phyloP scores from a whole-genome alignment of 2,888 invertebrate species.

The Harpalus rubripes region DNA sequence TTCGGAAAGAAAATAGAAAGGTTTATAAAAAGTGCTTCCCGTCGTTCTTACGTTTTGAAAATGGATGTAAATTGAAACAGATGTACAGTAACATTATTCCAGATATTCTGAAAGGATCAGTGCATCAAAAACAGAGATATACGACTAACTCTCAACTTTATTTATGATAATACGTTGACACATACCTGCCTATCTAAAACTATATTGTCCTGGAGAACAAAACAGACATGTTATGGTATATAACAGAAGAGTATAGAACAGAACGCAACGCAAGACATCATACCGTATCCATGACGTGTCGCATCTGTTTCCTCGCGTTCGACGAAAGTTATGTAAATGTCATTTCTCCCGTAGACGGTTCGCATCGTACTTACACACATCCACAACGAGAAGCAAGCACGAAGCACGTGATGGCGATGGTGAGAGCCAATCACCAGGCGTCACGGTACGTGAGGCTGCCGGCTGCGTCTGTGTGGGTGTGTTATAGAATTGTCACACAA shows the following conservation, averaged over 20 bases:
- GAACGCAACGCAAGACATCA: slow-evolving; percentile 37
- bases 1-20: slow-evolving; percentile 12
- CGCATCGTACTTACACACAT: slow-evolving; percentile 47
- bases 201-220: slow-evolving; percentile 54
- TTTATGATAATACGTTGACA: slow-evolving; percentile 57
- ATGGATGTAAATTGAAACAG: slow-evolving; percentile 38
- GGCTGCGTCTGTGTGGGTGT: slow-evolving; percentile 19
- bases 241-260: not conserved
- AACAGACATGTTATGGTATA: slow-evolving; percentile 20
- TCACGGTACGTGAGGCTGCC: not conserved
- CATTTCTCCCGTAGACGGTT: slow-evolving; percentile 58
- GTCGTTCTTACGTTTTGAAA: not conserved
- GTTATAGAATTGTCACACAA: slow-evolving; percentile 62
- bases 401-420: slow-evolving; percentile 15
- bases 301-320: slow-evolving; percentile 62
- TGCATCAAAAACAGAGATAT: slow-evolving; percentile 37
- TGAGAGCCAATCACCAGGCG: slow-evolving; percentile 42
- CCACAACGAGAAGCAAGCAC: not conserved
- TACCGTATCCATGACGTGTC: slow-evolving; percentile 50
- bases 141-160: slow-evolving; percentile 54
- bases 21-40: not conserved
- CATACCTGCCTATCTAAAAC: slow-evolving; percentile 54
- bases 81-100: slow-evolving; percentile 38
- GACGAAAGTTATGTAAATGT: slow-evolving; percentile 65
- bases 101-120: slow-evolving; percentile 43